These are phyloP conservation scores for Megaptera novaeangliae DNA, from an alignment of 2,113 vertebrate species.

Conservation along the genomic window DNA sequence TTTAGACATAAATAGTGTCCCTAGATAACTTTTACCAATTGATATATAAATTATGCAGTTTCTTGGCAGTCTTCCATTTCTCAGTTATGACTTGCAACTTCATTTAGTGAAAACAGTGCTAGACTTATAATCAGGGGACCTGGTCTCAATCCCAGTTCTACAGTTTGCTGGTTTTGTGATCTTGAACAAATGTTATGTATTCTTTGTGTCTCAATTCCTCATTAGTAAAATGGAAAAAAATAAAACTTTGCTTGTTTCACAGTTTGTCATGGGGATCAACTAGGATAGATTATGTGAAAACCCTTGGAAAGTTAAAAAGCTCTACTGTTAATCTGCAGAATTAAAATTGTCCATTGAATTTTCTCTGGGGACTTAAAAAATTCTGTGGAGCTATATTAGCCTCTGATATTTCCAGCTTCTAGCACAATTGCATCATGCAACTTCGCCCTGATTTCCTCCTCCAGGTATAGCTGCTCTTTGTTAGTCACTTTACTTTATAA, in stretches of 20 bases:
- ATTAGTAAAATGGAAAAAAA: not conserved
- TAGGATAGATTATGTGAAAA: not conserved
- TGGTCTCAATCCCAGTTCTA: not conserved
- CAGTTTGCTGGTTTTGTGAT: not conserved
- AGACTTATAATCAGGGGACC: not conserved
- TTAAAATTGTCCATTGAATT: not conserved
- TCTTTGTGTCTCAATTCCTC: not conserved
- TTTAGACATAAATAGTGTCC: not conserved
- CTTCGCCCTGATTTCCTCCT: not conserved
- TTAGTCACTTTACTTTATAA: not conserved
- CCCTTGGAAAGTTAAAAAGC: not conserved
- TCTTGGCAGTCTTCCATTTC: not conserved
- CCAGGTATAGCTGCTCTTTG: not conserved
- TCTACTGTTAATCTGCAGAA: not conserved
- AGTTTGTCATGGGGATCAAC: not conserved
- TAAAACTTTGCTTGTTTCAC: not conserved
- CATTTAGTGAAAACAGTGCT: not conserved
- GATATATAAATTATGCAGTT: not conserved
- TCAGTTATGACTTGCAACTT: not conserved
- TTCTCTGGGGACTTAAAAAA: not conserved
- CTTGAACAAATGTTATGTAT: not conserved
- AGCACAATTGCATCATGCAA: not conserved
- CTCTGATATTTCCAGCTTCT: not conserved
- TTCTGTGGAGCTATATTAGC: not conserved
- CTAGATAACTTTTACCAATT: not conserved